Conservation (phyloP, 2,888 invertebrate species). For the Alloplasta piceator region DNA sequence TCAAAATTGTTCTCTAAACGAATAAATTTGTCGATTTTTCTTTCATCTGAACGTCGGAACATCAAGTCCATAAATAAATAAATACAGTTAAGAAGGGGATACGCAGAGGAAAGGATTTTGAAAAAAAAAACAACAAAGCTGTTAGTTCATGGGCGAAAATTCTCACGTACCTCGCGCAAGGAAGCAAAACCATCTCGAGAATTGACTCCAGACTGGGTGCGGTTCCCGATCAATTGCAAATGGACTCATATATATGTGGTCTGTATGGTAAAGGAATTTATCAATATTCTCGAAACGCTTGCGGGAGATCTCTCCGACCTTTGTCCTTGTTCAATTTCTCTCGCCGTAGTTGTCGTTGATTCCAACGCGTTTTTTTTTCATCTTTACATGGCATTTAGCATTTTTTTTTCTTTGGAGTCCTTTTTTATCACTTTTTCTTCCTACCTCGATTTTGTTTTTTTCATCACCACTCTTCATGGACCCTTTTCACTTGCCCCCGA, state of each 20-base stretch:
- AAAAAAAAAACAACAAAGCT: no score
- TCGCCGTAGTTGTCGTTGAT: not conserved
- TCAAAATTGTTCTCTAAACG: no score
- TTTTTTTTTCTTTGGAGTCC: not conserved
- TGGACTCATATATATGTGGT: slow-evolving; percentile 8
- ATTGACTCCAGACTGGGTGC: slow-evolving; percentile 6
- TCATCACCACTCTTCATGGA: slow-evolving; percentile 14
- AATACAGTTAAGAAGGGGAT: no score
- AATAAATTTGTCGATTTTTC: no score
- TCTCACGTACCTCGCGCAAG: no score
- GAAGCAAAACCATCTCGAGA: not conserved
- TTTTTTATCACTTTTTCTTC: not conserved
- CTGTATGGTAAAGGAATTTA: slow-evolving; percentile 70
- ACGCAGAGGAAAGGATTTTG: no score
- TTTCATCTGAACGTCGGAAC: no score
- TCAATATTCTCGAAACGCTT: slow-evolving; percentile 73
- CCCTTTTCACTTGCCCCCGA: slow-evolving; percentile 17
- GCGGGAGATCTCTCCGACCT: slow-evolving; percentile 28
- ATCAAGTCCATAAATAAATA: no score
- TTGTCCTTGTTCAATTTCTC: slow-evolving; percentile 24
- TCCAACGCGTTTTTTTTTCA: not conserved
- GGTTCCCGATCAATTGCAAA: slow-evolving; percentile 39
- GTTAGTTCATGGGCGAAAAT: no score
- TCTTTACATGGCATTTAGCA: not conserved
- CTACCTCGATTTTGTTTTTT: slow-evolving; percentile 10